phyloP scores from a whole-genome alignment of 2,797 vertebrate species.

The Gorsachius magnificus region DNA sequence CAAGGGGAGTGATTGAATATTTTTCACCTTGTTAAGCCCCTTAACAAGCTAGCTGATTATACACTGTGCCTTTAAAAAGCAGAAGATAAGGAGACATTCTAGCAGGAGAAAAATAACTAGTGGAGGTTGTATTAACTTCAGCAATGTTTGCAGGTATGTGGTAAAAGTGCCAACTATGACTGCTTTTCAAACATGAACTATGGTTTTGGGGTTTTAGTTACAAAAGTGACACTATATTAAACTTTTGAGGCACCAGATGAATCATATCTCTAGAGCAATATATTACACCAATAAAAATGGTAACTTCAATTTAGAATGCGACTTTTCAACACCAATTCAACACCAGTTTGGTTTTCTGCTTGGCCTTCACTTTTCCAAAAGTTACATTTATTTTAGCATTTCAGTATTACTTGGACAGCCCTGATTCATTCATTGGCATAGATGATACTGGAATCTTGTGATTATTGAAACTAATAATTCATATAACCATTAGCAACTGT shows the following conservation, averaged over 20 bases:
- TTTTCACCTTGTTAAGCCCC: slow-evolving; percentile 71
- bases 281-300: background rate
- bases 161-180: background rate
- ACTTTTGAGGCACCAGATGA: background rate
- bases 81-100: slow-evolving; percentile 20
- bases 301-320: background rate
- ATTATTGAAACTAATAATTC: background rate
- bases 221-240: background rate
- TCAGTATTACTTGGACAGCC: background rate
- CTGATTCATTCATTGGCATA: background rate
- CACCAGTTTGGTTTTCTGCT: background rate
- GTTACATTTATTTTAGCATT: background rate
- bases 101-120: slow-evolving; percentile 20
- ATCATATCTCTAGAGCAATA: background rate
- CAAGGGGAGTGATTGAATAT: slow-evolving; percentile 67
- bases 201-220: background rate
- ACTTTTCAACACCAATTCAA: background rate
- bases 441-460: background rate
- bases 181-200: background rate
- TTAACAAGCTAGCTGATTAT: slow-evolving; percentile 70
- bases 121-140: background rate
- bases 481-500: background rate
- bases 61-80: slow-evolving; percentile 59
- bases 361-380: background rate
- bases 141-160: background rate